Evolutionary conservation across 2,113 vertebrate species (phyloP), one percentile per base, ranked within the genome.

Genomic region (Onychorhynchus coronatus): DNA sequence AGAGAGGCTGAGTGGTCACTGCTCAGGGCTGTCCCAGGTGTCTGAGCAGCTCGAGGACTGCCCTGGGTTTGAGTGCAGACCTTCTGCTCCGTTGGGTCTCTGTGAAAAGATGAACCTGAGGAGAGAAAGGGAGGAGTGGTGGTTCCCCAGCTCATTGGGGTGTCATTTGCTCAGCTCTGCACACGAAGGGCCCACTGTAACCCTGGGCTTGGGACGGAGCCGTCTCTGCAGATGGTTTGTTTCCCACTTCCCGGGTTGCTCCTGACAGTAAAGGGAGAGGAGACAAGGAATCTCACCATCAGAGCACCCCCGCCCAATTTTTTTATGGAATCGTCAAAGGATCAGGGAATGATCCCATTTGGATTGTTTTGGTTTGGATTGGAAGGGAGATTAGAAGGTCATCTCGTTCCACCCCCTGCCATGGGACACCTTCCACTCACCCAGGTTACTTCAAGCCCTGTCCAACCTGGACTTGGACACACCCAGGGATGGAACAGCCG

Each of bases 61-160:
- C 5, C 0, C 1, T 22, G 59, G 25, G 47, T 44, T 62, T 30
- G 15, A 37, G 9, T 1, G 7, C 21, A 47, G n/a, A 24, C 22
- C 22, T 62, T 46, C 11, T 53, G 63, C 46, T 52, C 31, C 31
- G 37, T 11, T 25, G 17, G n/a, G 72, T 17, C 4, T 28, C 18
- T 52, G 50, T 70, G 8, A 24, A 23, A 30, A 49, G 31, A 0
- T 19, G n/a, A 37, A 31, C 3, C 16, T 27, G 59, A 17, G 1
- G 2, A 16, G 35, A 46, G 30, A 0, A 5, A 25, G 59, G 25
- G 17, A n/a, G n/a, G 28, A 79, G 44, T 14, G n/a, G 61, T 31
- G 37, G 18, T 39, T 12, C 8, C 17, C 18, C 22, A 16, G 0
- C 21, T 41, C 30, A 17, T 5, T 5, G 21, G 14, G 8, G 6